phyloP scores from a whole-genome alignment of 2,797 vertebrate species.

The Heliangelus exortis region DNA sequence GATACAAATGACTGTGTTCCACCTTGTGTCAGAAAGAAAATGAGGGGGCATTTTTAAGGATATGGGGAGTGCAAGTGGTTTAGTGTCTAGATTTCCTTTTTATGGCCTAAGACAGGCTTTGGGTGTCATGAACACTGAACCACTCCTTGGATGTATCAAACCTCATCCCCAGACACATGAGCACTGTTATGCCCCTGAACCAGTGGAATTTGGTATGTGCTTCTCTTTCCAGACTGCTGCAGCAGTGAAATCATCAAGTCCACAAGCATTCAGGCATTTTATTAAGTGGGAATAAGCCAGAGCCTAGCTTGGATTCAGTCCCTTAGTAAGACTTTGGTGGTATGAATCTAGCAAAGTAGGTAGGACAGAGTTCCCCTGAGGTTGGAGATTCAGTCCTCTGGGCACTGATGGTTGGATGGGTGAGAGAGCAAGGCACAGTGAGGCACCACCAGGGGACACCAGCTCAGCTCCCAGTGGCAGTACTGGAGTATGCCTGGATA shows the following conservation, averaged over 20 bases:
- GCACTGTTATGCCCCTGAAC: background rate
- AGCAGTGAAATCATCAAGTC: accelerated
- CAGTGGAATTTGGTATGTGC: background rate
- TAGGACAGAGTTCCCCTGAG: background rate
- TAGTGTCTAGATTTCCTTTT: background rate
- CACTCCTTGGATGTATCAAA: background rate
- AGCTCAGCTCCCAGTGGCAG: background rate
- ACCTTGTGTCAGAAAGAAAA: background rate
- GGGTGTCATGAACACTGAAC: background rate
- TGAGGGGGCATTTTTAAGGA: background rate
- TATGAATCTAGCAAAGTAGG: background rate
- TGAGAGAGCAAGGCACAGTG: background rate
- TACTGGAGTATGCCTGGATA: background rate
- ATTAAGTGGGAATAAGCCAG: background rate
- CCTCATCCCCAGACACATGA: background rate
- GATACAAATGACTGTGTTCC: background rate
- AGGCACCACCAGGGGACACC: background rate
- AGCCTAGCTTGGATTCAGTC: background rate
- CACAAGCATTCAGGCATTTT: background rate
- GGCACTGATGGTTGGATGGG: accelerated
- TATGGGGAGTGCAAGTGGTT: background rate
- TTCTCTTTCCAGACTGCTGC: background rate
- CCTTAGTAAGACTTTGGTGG: background rate
- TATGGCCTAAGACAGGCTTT: background rate
- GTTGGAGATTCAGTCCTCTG: background rate